Percentiles rank a stretch among this genome's conserved stretches.
Conservation (phyloP, 1,140 invertebrate species). For the Phthorimaea operculella region DNA sequence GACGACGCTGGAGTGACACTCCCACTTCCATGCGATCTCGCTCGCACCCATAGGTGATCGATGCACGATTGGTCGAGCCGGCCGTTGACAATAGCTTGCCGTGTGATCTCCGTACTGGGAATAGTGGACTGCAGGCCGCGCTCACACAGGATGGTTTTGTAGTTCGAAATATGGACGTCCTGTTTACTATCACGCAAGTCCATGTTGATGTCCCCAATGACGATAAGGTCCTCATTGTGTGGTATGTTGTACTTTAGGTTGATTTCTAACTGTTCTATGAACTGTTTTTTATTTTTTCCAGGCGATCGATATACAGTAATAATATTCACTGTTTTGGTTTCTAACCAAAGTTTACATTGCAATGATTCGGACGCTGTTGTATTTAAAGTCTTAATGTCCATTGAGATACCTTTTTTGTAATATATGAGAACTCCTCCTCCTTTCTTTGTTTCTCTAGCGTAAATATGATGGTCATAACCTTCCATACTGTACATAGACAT, state of each 20-base stretch:
- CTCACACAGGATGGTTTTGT: slow-evolving; percentile 4
- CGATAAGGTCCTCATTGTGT: not conserved
- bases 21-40: not conserved
- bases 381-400: not conserved
- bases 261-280: not conserved
- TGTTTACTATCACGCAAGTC: not conserved
- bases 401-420: slow-evolving; percentile 1
- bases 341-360: not conserved
- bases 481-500: slow-evolving; percentile 5
- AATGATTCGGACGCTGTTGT: slow-evolving; percentile 3
- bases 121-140: slow-evolving; percentile 6
- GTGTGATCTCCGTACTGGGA: slow-evolving; percentile 3
- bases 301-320: slow-evolving; percentile 5
- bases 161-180: not conserved
- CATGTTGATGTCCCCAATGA: slow-evolving; percentile 9
- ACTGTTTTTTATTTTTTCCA: not conserved
- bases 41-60: slow-evolving; percentile 4
- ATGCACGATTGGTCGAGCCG: slow-evolving; percentile 2
- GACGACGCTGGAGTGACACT: not conserved
- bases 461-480: not conserved
- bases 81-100: slow-evolving; percentile 5
- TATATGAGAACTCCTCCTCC: slow-evolving; percentile 8
- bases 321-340: not conserved
- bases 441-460: slow-evolving; percentile 7
- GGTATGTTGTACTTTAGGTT: not conserved